Base-by-base conservation (phyloP, 2,888 invertebrate genomes). In the Cheilosia vulpina region DNA sequence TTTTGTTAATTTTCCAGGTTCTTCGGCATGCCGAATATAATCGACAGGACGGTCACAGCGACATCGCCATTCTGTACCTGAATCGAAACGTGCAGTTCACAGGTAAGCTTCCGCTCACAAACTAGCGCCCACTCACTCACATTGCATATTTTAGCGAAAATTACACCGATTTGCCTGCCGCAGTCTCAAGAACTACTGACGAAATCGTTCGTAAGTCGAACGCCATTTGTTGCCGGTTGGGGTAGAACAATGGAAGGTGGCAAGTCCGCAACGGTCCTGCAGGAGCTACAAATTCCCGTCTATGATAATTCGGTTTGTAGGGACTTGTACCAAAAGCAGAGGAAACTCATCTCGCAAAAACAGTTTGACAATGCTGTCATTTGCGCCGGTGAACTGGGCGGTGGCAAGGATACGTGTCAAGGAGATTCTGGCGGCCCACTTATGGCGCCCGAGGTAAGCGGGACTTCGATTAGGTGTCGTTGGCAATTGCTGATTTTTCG, bases 91-190 rank as follows among this genome's bases (percentile, higher is more conserved):
- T 95, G 0, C 88, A 92, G 1, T 95, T 94, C 78, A 93, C 94
- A 6, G 82, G 95, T 95, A 88, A 93, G 92, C 88, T 17, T 38
- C 19, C 15, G n/a, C 38, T 19, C 6, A 17, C 11, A 34, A 43
- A 43, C 52, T 0, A 31, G 2, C 11, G 13, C n/a, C 31, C 52
- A 7, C 11, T 34, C 19, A 34, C 1, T 47, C n/a, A 24, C 34
- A 24, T 47, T 43, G 15, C 19, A 81, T 66, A 11, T 53, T 72
- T 83, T 92, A 96, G 96, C 91, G 15, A 89, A 93, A 27, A 94
- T 97, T 65, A 93, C 92, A 87, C 97, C 97, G 0, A 95, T 97
- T 87, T 97, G 97, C 90, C 92, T 97, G 66, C 97, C 97, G 0
- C 90, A 93, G 15, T 91, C 93, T 11, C 91, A 92, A 0, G 93